Conservation (phyloP, 2,888 invertebrate genomes). For the Antheraea assamensis region DNA sequence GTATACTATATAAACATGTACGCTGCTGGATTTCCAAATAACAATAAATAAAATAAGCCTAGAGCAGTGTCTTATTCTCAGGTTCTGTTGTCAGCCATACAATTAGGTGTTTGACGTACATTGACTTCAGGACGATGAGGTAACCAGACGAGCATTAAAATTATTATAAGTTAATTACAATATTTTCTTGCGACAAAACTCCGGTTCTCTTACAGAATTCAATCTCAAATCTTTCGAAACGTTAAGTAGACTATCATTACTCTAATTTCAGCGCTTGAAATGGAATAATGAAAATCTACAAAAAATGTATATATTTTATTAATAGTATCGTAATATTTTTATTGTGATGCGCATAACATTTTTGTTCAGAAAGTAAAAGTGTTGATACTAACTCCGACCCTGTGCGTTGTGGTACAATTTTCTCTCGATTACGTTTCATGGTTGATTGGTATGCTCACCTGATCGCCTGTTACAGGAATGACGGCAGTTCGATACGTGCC, state of each 20-base stretch:
- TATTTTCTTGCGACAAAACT: background rate
- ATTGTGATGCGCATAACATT: background rate
- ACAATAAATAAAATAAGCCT: background rate
- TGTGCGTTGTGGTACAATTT: constrained; percentile 65
- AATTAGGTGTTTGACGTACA: background rate
- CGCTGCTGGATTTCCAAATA: too few relatives aligned
- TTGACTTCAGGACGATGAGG: background rate
- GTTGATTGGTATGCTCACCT: constrained; percentile 66
- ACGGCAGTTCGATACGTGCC: constrained; percentile 64
- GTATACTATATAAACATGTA: too few relatives aligned
- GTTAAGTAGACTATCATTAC: background rate
- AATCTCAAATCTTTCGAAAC: background rate
- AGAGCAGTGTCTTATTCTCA: background rate
- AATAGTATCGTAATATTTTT: too few relatives aligned
- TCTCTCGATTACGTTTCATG: constrained; percentile 74
- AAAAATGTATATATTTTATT: too few relatives aligned
- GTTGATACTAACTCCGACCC: constrained; percentile 41
- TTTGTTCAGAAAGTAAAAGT: constrained; percentile 20
- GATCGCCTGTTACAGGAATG: constrained; percentile 71
- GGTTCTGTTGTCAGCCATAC: background rate
- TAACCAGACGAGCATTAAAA: background rate
- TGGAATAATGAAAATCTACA: background rate
- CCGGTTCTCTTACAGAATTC: background rate
- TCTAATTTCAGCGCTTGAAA: background rate
- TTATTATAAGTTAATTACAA: background rate